Base-by-base conservation (phyloP, 2,888 invertebrate genomes). In the Mythimna lalbum region DNA sequence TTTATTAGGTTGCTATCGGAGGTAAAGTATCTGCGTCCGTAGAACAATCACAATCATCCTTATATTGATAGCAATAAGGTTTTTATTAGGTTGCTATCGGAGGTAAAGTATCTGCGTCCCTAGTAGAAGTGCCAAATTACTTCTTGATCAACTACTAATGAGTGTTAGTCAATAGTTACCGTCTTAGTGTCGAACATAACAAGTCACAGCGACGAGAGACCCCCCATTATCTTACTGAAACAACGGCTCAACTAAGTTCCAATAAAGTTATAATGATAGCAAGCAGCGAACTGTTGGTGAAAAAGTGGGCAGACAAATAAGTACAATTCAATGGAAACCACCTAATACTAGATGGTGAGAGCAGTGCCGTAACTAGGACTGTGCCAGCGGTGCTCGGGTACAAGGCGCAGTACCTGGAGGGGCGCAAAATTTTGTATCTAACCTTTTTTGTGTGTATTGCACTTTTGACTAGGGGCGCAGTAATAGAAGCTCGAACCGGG, bases 221-320 rank as follows among this genome's bases (percentile, higher is more conserved):
- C 23, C 52, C 52, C n/a, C n/a, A 78, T 65, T 78, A 67, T 75
- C 63, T 75, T 50, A 67, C 62, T 75, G 47, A 63, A 77, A 73
- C 56, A 73, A 77, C 57, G 66, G 56, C 60, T 53, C 52, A 67
- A 69, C 62, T 67, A 78, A 69, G 53, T 73, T 66, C 10, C 69
- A 74, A 56, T 67, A 62, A 69, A 74, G 71, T 80, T 73, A 63
- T 73, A 73, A 80, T 68, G 64, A 68, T 61, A 57, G 14, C 21
- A 36, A 65, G 64, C 43, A 59, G 33, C 0, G 36, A 59, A 52
- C 19, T 56, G 63, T 59, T 14, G 43, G 57, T 43, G 63, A 43
- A 69, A 60, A 60, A 31, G 53, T 68, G 33, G 21, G 47, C 55
- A 33, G 23, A 36, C 9, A 23, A 47, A 49, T 47, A 47, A 6